phyloP scores from a whole-genome alignment of 1,140 invertebrate species.

The Drosophila equinoxialis region DNA sequence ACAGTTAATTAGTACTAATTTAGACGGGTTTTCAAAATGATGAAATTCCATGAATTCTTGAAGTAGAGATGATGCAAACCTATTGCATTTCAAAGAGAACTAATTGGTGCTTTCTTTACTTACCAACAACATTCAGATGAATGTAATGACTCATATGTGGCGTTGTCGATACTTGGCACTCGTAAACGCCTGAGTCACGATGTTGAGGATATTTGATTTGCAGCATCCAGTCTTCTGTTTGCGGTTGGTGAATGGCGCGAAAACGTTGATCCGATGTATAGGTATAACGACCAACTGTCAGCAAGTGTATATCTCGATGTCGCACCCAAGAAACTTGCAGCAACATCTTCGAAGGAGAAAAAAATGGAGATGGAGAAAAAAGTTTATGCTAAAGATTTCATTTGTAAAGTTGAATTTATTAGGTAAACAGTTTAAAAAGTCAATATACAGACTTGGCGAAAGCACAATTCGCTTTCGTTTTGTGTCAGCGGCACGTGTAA shows the following conservation, averaged over 20 bases:
- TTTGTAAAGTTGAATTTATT: conserved; percentile 54
- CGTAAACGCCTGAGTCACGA: conserved; percentile 92
- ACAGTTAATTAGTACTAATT: not conserved
- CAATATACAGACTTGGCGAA: conserved; percentile 45
- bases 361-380: not conserved
- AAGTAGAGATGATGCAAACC: no score
- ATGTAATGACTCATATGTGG: conserved; percentile 94
- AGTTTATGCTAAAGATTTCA: conserved; percentile 42
- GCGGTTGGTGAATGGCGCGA: conserved; percentile 91
- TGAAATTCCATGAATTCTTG: no score
- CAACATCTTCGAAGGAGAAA: conserved; percentile 85
- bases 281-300: conserved; percentile 95
- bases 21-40: no score
- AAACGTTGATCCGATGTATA: conserved; percentile 96
- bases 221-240: conserved; percentile 94
- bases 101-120: conserved; percentile 83
- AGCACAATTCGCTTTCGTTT: conserved; percentile 4
- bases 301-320: conserved; percentile 92
- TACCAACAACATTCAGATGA: conserved; percentile 93
- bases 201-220: conserved; percentile 93
- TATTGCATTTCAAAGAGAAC: no score
- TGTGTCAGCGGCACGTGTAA: conserved; percentile 58
- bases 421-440: conserved; percentile 74
- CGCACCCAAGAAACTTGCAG: conserved; percentile 95
- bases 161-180: conserved; percentile 95